phyloP scores from a whole-genome alignment of 2,113 vertebrate genomes.

The Desmodus rotundus region DNA sequence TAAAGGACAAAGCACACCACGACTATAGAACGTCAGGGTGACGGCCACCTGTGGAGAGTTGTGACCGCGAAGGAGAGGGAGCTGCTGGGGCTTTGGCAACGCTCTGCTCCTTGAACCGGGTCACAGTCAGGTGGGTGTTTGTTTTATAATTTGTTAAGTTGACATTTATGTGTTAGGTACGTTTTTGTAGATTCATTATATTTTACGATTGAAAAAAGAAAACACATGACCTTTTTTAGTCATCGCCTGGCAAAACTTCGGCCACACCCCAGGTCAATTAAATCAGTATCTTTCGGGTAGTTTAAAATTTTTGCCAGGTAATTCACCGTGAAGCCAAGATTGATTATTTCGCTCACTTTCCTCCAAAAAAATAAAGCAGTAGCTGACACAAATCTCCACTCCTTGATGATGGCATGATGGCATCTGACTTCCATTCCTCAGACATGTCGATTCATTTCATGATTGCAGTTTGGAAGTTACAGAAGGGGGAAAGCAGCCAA shows the following conservation, averaged over 20 bases:
- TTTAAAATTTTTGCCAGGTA: not conserved
- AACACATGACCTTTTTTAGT: not conserved
- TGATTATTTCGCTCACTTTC: not conserved
- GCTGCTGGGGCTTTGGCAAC: not conserved
- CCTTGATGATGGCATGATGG: not conserved
- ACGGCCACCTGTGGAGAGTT: not conserved
- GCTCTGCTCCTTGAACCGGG: not conserved
- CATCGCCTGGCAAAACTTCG: not conserved
- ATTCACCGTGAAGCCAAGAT: not conserved
- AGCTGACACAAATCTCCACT: not conserved
- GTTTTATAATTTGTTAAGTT: not conserved
- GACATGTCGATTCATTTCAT: not conserved
- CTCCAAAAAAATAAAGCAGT: not conserved
- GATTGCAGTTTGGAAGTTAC: not conserved
- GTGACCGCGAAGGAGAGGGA: not conserved
- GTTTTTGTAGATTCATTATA: not conserved
- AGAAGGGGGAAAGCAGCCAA: not conserved
- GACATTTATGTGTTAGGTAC: not conserved
- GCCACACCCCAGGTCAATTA: not conserved
- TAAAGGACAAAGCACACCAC: not conserved
- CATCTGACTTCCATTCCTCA: not conserved
- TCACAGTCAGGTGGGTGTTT: not conserved
- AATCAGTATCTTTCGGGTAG: not conserved
- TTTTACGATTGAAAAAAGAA: not conserved
- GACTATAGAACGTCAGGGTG: not conserved